Evolutionary conservation across 2,797 vertebrate genomes (phyloP).

Genomic region (Okamejei kenojei): DNA sequence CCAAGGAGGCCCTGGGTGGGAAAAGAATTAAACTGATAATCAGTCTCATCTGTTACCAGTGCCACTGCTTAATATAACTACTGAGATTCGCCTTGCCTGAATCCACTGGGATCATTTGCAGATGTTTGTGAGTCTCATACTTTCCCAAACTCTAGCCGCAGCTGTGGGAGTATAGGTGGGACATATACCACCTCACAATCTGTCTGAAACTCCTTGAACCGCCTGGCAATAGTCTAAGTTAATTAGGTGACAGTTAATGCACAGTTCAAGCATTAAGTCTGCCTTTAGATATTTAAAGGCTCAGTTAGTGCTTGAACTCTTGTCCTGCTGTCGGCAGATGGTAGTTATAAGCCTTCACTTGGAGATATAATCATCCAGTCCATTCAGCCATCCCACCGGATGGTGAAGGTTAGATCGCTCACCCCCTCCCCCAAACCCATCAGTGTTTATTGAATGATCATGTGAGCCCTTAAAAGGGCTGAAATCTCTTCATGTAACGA

Average conservation of each 20-base stretch:
- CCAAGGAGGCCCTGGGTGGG: not conserved
- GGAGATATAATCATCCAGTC: not conserved
- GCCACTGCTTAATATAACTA: not conserved
- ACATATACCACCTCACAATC: not conserved
- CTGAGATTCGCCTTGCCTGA: not conserved
- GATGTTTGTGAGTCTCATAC: not conserved
- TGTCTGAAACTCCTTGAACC: not conserved
- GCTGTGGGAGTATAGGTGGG: not conserved
- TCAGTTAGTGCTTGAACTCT: not conserved
- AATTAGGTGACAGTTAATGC: not conserved
- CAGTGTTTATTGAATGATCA: not conserved
- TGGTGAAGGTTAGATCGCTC: not conserved
- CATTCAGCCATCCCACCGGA: no score
- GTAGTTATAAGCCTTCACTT: not conserved
- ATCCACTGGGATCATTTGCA: not conserved
- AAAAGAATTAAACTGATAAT: not conserved
- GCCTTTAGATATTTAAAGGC: not conserved
- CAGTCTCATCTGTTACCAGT: not conserved
- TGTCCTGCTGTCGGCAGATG: not conserved
- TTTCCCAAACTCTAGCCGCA: conserved; percentile 13
- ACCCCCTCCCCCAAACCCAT: not conserved
- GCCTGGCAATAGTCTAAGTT: not conserved
- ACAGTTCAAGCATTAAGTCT: no score
- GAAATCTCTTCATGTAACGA: not conserved
- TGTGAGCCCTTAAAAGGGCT: not conserved